Conservation (phyloP, 2,797 vertebrate species). For the Phoxinus dragarum region DNA sequence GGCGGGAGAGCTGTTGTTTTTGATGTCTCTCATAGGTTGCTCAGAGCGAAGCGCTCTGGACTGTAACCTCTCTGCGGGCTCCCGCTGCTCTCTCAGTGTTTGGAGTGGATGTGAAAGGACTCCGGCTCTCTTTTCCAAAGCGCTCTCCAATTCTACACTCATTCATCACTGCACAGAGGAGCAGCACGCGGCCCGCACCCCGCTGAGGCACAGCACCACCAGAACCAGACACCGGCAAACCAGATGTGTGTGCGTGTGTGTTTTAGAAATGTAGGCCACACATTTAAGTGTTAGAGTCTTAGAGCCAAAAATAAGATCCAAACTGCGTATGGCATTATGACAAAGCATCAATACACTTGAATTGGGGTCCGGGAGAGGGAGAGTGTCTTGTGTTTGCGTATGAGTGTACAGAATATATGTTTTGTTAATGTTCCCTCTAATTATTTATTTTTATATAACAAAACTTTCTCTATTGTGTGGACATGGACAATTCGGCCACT, state of each 20-base stretch:
- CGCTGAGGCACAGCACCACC: constrained; percentile 69
- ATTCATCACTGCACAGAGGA: constrained; percentile 75
- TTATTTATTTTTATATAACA: not conserved
- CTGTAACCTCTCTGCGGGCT: constrained; percentile 15
- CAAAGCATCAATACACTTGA: not conserved
- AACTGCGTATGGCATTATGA: not conserved
- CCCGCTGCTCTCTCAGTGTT: constrained; percentile 33
- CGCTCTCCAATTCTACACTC: constrained; percentile 66
- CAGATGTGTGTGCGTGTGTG: constrained; percentile 71
- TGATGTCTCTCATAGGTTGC: constrained; percentile 29
- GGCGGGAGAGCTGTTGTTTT: constrained; percentile 32
- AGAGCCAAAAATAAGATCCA: not conserved
- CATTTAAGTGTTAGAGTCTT: constrained; percentile 6
- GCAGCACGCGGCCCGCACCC: constrained; percentile 67
- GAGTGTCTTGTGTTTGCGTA: not conserved
- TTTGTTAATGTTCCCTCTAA: not conserved
- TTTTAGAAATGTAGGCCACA: constrained; percentile 23
- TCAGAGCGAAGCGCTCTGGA: constrained; percentile 8
- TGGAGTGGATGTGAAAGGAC: constrained; percentile 58
- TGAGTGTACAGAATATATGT: not conserved
- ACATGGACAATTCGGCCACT: not conserved
- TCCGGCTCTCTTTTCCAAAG: constrained; percentile 68
- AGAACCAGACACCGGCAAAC: constrained; percentile 72
- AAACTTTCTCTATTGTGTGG: not conserved
- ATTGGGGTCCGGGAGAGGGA: not conserved